Conservation (phyloP, 2,113 vertebrate species). For the Heterochromis multidens region DNA sequence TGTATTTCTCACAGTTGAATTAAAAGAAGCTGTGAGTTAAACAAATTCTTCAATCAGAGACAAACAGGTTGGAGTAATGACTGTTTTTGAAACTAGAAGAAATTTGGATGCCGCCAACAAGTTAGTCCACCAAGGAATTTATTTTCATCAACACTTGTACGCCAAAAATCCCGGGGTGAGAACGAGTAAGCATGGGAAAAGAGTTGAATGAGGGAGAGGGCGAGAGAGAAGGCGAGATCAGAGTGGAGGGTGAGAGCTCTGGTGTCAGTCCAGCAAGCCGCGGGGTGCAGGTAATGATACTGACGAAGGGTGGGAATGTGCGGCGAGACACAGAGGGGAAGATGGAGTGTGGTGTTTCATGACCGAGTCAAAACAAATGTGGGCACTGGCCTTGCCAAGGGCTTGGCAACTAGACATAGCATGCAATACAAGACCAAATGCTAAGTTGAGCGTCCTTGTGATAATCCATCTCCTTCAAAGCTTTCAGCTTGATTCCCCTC, state of each 20-base stretch:
- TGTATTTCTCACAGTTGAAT: neutral
- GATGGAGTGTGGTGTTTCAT: slow-evolving; percentile 50
- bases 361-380: slow-evolving; percentile 62
- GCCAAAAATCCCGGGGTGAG: slow-evolving; percentile 16
- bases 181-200: slow-evolving; percentile 34
- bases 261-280: neutral
- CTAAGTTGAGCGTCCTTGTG: slow-evolving; percentile 30
- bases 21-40: slow-evolving; percentile 15
- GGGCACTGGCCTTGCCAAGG: slow-evolving; percentile 40
- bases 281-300: slow-evolving; percentile 41
- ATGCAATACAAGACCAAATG: slow-evolving; percentile 33
- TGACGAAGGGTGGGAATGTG: slow-evolving; percentile 33
- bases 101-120: slow-evolving; percentile 5
- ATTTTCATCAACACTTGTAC: slow-evolving; percentile 37
- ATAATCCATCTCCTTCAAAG: slow-evolving; percentile 48
- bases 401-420: slow-evolving; percentile 26
- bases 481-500: slow-evolving; percentile 1
- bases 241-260: neutral
- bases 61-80: slow-evolving; percentile 25
- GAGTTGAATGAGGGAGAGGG: neutral
- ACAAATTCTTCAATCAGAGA: slow-evolving; percentile 14
- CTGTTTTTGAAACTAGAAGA: slow-evolving; percentile 5
- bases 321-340: neutral
- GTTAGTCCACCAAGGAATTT: slow-evolving; percentile 14
- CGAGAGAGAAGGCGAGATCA: neutral